Evolutionary conservation across 1,140 invertebrate genomes (phyloP).

Genomic region (Andrena cerasifolii): DNA sequence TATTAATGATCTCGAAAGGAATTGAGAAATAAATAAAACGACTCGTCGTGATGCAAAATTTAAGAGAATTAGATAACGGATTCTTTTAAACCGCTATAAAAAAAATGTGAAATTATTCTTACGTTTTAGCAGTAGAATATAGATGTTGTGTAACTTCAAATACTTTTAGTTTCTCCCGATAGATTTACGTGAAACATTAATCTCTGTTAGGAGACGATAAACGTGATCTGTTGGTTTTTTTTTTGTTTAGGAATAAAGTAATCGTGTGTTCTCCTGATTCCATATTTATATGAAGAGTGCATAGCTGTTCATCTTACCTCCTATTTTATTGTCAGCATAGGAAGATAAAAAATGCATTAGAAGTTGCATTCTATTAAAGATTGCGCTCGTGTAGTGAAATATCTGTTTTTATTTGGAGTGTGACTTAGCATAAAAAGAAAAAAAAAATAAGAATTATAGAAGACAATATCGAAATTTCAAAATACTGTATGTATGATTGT

Average conservation of each 20-base stretch:
- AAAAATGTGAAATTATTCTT: background rate
- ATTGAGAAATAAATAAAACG: too few relatives aligned
- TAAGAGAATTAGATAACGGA: background rate
- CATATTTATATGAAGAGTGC: constrained; percentile 71
- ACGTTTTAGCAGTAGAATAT: background rate
- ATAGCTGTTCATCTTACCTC: constrained; percentile 64
- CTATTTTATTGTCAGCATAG: constrained; percentile 63
- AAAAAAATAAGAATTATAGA: constrained; percentile 44
- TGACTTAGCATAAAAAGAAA: constrained; percentile 52
- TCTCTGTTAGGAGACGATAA: constrained; percentile 42
- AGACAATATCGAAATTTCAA: constrained; percentile 55
- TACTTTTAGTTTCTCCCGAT: background rate
- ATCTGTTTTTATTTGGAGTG: constrained; percentile 43
- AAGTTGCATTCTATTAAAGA: constrained; percentile 43
- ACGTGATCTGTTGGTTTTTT: constrained; percentile 60
- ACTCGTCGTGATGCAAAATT: background rate
- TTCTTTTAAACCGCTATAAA: background rate
- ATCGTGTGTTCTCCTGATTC: constrained; percentile 67
- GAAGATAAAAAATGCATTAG: constrained; percentile 57
- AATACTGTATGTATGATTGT: constrained; percentile 60
- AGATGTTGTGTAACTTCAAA: background rate
- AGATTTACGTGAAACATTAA: constrained; percentile 8
- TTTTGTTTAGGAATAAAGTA: constrained; percentile 73
- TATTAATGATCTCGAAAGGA: too few relatives aligned
- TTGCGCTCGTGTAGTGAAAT: constrained; percentile 35